Evolutionary conservation across 92 coral and sea anemone genomes (phyloP), one percentile per base, ranked within the genome.

Genomic region (Siderastrea radians): DNA sequence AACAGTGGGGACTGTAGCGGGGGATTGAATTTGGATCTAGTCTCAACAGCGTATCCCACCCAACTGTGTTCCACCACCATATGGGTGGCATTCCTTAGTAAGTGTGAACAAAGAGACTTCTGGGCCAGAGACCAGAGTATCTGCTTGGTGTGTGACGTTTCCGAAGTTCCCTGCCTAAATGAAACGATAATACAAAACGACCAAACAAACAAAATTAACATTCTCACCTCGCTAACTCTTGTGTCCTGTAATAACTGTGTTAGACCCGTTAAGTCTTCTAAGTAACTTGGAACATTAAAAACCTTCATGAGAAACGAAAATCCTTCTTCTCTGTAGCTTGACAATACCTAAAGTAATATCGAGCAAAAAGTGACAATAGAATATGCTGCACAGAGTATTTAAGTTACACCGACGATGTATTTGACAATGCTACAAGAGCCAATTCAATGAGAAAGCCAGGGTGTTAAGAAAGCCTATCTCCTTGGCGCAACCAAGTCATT

Each of bases 191-290:
- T 26, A 26, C 38, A 26, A 26, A 26, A 26, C 38, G 0, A 26
- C 38, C 38, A 26, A 26, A 26, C 38, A 26, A 26, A n/a, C 1
- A 16, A n/a, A 6, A 15, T 65, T 53, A 12, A 65, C 66, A 13
- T 15, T 73, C 84, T 68, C 47, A 97, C 99, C 96, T 97, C 99
- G 19, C 95, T 87, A 63, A 97, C 96, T 74, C 93, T 96, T 26
- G 96, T 94, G 74, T 97, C 98, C 84, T 90, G 92, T 89, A 97
- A 68, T 69, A 97, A 94, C 79, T 94, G 92, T n/a, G 99, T 97
- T 6, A 97, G 92, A 13, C 99, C 99, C 13, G 99, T 97, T 53
- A 97, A 72, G 67, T 97, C 98, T 79, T 97, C 99, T 74, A 97
- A 86, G 84, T 95, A 97, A 82, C 89, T 93, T 50, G 99, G 99